Evolutionary conservation across 2,888 invertebrate genomes (phyloP).

Genomic region (Troides helena): DNA sequence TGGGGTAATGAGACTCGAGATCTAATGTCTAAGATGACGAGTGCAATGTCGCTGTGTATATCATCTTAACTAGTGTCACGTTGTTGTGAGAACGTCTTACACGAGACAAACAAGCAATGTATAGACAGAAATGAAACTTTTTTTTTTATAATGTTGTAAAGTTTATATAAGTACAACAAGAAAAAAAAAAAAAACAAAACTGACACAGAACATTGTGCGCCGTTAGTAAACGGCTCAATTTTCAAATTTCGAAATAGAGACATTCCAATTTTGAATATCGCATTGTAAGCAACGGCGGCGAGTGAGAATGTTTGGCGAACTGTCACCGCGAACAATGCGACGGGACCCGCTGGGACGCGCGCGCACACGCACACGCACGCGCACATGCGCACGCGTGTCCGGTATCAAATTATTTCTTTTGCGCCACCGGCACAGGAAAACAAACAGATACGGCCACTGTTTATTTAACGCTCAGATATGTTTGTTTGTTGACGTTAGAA

Average conservation of each 20-base stretch:
- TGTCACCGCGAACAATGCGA: conserved; percentile 61
- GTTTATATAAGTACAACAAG: background rate
- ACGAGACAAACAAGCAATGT: too few relatives aligned
- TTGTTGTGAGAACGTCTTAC: too few relatives aligned
- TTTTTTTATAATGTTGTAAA: too few relatives aligned
- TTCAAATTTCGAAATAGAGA: conserved; percentile 51
- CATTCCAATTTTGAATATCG: conserved; percentile 54
- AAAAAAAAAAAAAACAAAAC: conserved; percentile 2
- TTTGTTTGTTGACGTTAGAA: conserved; percentile 50
- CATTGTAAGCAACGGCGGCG: conserved; percentile 40
- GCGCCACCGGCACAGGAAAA: conserved; percentile 39
- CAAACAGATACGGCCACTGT: conserved; percentile 43
- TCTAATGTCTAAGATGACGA: too few relatives aligned
- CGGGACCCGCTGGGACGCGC: conserved; percentile 46
- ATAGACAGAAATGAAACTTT: too few relatives aligned
- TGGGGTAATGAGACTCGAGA: too few relatives aligned
- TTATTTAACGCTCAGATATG: conserved; percentile 18
- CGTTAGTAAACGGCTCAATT: conserved; percentile 20
- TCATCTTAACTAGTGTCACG: too few relatives aligned
- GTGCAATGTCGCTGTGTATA: too few relatives aligned
- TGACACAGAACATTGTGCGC: conserved; percentile 4
- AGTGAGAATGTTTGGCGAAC: conserved; percentile 57
- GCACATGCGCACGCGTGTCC: conserved; percentile 48
- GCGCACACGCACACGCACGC: conserved; percentile 36
- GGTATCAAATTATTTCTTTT: conserved; percentile 54